Base-by-base conservation (phyloP, 2,113 vertebrate genomes). In the Hypomesus transpacificus region DNA sequence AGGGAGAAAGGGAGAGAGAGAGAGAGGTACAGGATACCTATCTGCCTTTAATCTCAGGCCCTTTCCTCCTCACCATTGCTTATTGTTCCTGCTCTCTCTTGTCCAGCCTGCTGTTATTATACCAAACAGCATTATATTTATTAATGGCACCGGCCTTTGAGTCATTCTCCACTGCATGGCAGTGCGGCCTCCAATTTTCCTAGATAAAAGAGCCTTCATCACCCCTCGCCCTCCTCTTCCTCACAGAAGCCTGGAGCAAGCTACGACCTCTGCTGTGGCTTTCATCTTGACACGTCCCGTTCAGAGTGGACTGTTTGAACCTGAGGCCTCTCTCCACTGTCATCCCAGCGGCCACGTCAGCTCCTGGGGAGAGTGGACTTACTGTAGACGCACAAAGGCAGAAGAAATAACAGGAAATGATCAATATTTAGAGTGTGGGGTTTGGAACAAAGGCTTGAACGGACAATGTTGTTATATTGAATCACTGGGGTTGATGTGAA, bases 41-140 rank as follows among this genome's bases (percentile, higher is more conserved):
- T 84, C 73, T 84, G 87, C 85, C 90, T 92, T 89, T 89, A 83
- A 89, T 79, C 82, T 83, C 84, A 14, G 20, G 76, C 68, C 57
- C 14, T 16, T 56, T 63, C 46, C 39, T n/a, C 14, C 14, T 64
- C 85, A 81, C 83, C 81, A 67, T 69, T 70, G 76, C 86, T 76
- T 88, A 85, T 84, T 83, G 79, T 85, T 71, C 81, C 69, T 77
- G 74, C 69, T 62, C 79, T 85, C 83, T 85, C 84, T 74, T 80
- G 51, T 58, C 34, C 84, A 89, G 90, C 88, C 89, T 89, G 73
- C 83, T 78, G 84, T 90, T 88, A 89, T 90, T 91, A 90, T 90
- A 90, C 87, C 90, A 90, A 92, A 90, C 86, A 89, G 86, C 80
- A 86, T 88, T 88, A 87, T 89, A 79, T 85, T 90, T 87, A 90